Evolutionary conservation across 2,888 invertebrate genomes (phyloP), one percentile per base, ranked within the genome.

Genomic region (Athalia circularis): DNA sequence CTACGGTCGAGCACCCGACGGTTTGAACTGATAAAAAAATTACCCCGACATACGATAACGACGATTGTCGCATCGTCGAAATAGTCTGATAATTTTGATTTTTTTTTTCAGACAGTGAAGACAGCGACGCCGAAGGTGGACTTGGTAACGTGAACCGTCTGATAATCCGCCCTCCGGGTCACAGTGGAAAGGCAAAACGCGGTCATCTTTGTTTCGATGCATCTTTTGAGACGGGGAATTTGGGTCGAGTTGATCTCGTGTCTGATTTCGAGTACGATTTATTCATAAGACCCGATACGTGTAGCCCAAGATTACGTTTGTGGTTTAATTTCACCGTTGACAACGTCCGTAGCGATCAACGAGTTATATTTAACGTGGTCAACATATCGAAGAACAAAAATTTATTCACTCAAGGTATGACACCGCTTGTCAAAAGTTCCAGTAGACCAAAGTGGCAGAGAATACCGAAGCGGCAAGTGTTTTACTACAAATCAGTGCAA

Each of bases 311-410:
- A 65, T 94, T 96, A 81, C 92, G 99, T 70, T 95, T 99, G 84
- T 99, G 99, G 99, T 99, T 98, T 91, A 98, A 99, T 91, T 99
- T 99, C 88, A 97, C 98, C 0, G 98, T 99, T 57, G 98, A 98
- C 90, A 99, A 99, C 89, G 97, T 97, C 0, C 95, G 95, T 85
- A 94, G 95, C 80, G 98, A 99, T 90, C 99, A 99, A 93, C 94
- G 97, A 83, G 98, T 99, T 3, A 95, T 99, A 85, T 98, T 99
- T 91, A 98, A 99, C 90, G 94, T 99, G 79, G 98, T 99, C 0
- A 99, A 99, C 91, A 95, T 99, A 82, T 98, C 98, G 84, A 99
- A 99, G 91, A 95, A 94, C 81, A 94, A 95, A 82, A 98, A 97
- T 85, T 92, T 99, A 67, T 99, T 96, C 88, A 95, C 96, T 83